Evolutionary conservation across 2,888 invertebrate species (phyloP), one percentile per base, ranked within the genome.

Genomic region (Trichopria drosophilae): DNA sequence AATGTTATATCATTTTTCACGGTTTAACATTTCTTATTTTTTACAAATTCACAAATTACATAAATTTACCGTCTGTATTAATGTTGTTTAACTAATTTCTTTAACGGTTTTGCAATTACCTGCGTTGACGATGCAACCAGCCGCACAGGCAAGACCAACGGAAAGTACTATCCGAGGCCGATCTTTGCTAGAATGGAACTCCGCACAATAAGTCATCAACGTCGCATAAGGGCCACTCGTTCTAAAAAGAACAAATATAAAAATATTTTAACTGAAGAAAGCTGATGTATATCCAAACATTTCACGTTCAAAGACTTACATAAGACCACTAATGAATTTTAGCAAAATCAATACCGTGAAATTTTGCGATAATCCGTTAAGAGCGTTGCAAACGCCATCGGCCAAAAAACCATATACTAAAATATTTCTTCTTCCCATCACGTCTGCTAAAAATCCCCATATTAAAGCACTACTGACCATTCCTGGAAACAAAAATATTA

Each of bases 401-500:
- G 81, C 66, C 34, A 87, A 67, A 66, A 83, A 86, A 0, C 89
- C 88, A 66, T 81, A 81, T 6, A 85, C 76, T 51, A 90, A 77
- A 51, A 90, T 80, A 62, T 81, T 81, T 52, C 80, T 82, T 37
- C 90, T 78, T 6, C 90, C 90, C 51, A 86, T 78, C 0, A 85
- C 85, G 67, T 90, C 90, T 0, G 88, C 85, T 5, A 89, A 71
- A 67, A 84, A 89, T 0, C 90, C 90, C 89, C 90, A 90, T 4
- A 87, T 54, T 68, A 87, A 79, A 0, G 87, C 88, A 39, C 88
- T 88, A 0, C 82, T 79, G 47, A 88, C 84, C 89, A 89, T 90
- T 16, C 89, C 89, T 87, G 15, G 26, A 54, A 47, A n/a, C n/a
- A n/a, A n/a, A n/a, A n/a, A n/a, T n/a, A n/a, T n/a, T n/a, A n/a